Conservation (phyloP, 2,113 vertebrate genomes). For the Neolamprologus cancellatus region DNA sequence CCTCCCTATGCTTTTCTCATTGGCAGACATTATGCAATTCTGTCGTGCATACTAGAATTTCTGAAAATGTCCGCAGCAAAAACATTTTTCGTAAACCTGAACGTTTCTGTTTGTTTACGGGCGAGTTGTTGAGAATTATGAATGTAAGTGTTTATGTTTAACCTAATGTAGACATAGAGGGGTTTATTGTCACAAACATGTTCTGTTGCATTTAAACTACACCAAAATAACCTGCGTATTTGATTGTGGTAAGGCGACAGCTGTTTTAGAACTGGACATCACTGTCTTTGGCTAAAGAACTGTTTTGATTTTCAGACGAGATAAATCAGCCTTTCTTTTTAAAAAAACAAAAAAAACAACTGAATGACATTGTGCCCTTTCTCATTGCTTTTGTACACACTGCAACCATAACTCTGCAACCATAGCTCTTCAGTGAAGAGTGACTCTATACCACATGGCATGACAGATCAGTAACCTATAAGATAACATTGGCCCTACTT, state of each 20-base stretch:
- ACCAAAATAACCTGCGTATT: conserved; percentile 59
- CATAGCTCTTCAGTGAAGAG: conserved; percentile 64
- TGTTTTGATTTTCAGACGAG: conserved; percentile 69
- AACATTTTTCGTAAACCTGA: conserved; percentile 32
- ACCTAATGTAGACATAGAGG: conserved; percentile 36
- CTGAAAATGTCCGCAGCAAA: conserved; percentile 45
- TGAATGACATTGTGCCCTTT: conserved; percentile 45
- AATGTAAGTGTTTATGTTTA: conserved; percentile 69
- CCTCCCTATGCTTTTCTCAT: conserved; percentile 57
- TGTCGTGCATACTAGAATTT: conserved; percentile 59
- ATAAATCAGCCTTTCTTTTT: conserved; percentile 55
- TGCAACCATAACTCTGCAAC: conserved; percentile 41
- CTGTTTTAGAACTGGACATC: conserved; percentile 59
- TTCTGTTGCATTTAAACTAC: conserved; percentile 58
- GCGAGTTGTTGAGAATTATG: conserved; percentile 57
- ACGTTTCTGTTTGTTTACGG: conserved; percentile 51
- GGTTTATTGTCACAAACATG: conserved; percentile 45
- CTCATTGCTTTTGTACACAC: conserved; percentile 61
- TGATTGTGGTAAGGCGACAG: conserved; percentile 47
- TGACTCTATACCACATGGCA: conserved; percentile 43
- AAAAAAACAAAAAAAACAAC: not conserved
- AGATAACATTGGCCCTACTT: conserved; percentile 19
- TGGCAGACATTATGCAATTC: conserved; percentile 73
- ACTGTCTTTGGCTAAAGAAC: conserved; percentile 73
- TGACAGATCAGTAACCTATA: conserved; percentile 33